Evolutionary conservation across 2,113 vertebrate genomes (phyloP).

Genomic region (Ondatra zibethicus): DNA sequence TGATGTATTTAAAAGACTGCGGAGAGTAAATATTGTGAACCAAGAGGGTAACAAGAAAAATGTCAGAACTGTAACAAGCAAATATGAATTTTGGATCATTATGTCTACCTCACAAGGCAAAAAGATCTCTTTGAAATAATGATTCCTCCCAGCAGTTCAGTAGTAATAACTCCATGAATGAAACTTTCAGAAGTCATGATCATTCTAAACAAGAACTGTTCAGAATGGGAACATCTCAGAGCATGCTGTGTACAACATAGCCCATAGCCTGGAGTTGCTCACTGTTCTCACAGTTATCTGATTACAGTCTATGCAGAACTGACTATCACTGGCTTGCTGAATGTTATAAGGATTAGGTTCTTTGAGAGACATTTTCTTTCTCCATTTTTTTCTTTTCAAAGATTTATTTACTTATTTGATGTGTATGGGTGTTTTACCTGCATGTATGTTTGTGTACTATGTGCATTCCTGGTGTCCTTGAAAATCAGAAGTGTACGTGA

Average conservation of each 20-base stretch:
- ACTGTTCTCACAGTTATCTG: background rate
- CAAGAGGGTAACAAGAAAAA: background rate
- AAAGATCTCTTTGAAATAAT: background rate
- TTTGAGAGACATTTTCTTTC: too few relatives aligned
- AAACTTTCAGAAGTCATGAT: background rate
- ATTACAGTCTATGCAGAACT: background rate
- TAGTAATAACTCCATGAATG: background rate
- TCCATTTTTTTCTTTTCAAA: background rate
- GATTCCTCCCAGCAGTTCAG: background rate
- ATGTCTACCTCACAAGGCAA: background rate
- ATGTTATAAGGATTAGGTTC: background rate
- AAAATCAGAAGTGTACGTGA: too few relatives aligned
- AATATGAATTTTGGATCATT: background rate
- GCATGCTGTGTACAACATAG: fast-evolving
- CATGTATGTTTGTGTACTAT: too few relatives aligned
- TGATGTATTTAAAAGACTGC: background rate
- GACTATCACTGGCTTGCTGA: background rate
- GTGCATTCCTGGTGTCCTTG: too few relatives aligned
- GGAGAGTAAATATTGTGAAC: background rate
- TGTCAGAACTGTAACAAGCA: background rate
- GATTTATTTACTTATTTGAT: background rate
- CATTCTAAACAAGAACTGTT: background rate
- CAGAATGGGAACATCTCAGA: background rate
- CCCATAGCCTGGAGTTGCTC: background rate
- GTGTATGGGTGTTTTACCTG: too few relatives aligned